Evolutionary conservation across 92 coral and sea anemone genomes (phyloP), one percentile per base, ranked within the genome.

Genomic region (Umimayanthus kanabou): DNA sequence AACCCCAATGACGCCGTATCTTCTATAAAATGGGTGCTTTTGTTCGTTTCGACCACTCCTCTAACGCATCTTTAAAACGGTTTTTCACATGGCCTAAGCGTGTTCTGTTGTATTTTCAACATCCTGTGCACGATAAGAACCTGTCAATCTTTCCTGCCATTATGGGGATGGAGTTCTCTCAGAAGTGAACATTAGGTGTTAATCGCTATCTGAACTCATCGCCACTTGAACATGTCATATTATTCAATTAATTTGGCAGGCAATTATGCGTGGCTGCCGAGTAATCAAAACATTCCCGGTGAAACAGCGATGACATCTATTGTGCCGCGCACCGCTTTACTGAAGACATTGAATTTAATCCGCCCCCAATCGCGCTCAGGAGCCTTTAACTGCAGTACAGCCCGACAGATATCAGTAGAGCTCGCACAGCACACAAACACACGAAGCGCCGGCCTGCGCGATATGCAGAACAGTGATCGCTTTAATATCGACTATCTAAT

Each of bases 181-280:
- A 76, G 89, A 87, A 96, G 97, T 92, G 98, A 89, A 87, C 96
- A 92, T 91, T 95, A 95, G 98, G 99, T 97, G 99, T 94, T 97
- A 97, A 97, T 97, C 98, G 96, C 90, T 90, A 93, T 97, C 94
- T 91, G 96, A 91, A 91, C 94, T 97, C 99, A 95, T 97, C 98
- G 92, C 96, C 98, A 97, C 98, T 95, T 97, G 94, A 90, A 89
- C 90, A 90, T 97, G 99, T 95, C 99, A 93, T 90, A 94, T 93
- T 95, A 95, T 97, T 97, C 98, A 97, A 92, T 94, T 97, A 97
- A 97, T 97, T 97, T 97, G 94, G 98, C 92, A 92, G 98, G 96
- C 98, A 95, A 97, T 97, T 97, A 97, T 93, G 92, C 91, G 91
- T 89, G 94, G 74, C 88, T 93, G 89, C 90, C 89, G 93, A 92